phyloP scores from a whole-genome alignment of 2,113 vertebrate species.

The Bubo blakistoni region DNA sequence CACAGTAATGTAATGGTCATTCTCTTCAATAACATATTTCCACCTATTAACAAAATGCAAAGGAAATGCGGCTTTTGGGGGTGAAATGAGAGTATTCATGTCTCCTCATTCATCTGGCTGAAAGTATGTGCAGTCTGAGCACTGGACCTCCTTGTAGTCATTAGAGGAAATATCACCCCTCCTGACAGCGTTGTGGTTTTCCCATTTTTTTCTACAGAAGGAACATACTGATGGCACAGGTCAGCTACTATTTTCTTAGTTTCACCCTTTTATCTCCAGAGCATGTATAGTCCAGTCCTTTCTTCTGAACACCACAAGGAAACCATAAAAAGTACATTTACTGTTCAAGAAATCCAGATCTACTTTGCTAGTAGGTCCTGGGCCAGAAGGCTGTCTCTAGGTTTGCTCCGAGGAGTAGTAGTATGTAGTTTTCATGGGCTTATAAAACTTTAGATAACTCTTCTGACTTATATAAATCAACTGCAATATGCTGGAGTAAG shows the following conservation, averaged over 20 bases:
- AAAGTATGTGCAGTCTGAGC: not conserved
- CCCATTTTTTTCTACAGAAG: not conserved
- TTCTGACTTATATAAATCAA: not conserved
- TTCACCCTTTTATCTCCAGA: not conserved
- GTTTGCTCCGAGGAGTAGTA: not conserved
- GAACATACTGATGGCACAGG: not conserved
- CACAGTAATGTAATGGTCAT: not conserved
- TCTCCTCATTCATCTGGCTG: not conserved
- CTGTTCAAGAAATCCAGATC: not conserved
- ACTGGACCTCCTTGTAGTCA: not conserved
- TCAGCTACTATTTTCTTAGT: not conserved
- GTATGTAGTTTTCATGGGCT: not conserved
- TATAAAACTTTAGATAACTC: not conserved
- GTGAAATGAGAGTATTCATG: not conserved
- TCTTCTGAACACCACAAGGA: not conserved
- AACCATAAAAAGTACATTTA: not conserved
- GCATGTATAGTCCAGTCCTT: not conserved
- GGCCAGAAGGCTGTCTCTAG: not conserved
- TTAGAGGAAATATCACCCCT: not conserved
- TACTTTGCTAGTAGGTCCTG: fast-evolving
- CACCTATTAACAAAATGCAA: not conserved
- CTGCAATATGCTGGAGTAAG: not conserved
- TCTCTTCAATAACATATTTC: not conserved
- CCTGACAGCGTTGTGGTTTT: fast-evolving
- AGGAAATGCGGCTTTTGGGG: not conserved